Evolutionary conservation across 2,113 vertebrate genomes (phyloP).

Genomic region (Oncorhynchus kisutch): DNA sequence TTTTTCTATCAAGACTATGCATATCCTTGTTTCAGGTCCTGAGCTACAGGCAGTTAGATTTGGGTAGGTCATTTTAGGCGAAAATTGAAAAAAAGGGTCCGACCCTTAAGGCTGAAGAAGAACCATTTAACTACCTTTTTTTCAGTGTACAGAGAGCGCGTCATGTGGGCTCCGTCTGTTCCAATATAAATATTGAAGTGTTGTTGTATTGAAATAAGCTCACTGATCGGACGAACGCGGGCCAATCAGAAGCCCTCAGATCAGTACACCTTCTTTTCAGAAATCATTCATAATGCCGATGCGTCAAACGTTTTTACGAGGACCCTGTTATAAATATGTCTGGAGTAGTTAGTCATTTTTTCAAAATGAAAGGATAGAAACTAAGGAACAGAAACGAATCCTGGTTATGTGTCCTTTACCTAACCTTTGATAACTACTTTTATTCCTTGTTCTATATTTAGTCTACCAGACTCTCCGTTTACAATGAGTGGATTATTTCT

Average conservation of each 20-base stretch:
- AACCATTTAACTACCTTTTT: too few relatives aligned
- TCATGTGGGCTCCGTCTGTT: constrained; percentile 57
- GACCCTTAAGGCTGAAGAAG: too few relatives aligned
- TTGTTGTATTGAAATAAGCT: constrained; percentile 72
- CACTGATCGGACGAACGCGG: constrained; percentile 47
- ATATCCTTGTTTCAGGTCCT: too few relatives aligned
- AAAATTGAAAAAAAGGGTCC: too few relatives aligned
- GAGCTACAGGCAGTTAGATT: too few relatives aligned
- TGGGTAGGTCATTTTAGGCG: too few relatives aligned
- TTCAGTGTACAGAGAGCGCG: background rate
- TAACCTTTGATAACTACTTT: constrained; percentile 37
- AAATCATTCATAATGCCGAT: constrained; percentile 80
- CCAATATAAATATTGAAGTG: constrained; percentile 72
- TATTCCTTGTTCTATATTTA: constrained; percentile 39
- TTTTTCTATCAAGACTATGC: too few relatives aligned
- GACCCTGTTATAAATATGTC: constrained; percentile 76
- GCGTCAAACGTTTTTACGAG: constrained; percentile 74
- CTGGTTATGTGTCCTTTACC: constrained; percentile 31
- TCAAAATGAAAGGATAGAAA: constrained; percentile 56
- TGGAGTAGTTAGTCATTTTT: constrained; percentile 66
- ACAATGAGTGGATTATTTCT: constrained; percentile 61
- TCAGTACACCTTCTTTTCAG: constrained; percentile 78
- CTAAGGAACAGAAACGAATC: constrained; percentile 38
- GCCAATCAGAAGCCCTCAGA: constrained; percentile 69
- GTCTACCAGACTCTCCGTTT: constrained; percentile 36